These are phyloP conservation scores for Drymonia ruficornis DNA, from an alignment of 2,888 invertebrate genomes.

Conservation along the genomic window DNA sequence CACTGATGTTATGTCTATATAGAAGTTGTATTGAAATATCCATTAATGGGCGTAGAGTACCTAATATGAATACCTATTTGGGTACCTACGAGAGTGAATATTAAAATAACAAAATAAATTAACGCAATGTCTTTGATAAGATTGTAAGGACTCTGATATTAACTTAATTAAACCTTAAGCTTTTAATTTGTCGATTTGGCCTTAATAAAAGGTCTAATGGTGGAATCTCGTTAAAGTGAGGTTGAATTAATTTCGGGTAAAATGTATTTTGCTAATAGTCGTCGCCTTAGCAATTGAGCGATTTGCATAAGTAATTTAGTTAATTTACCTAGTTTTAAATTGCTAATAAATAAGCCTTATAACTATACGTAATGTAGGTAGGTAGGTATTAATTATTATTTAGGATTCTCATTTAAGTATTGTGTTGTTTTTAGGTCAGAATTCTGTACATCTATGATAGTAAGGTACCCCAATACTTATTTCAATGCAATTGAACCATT, in stretches of 20 bases:
- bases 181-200: slow-evolving; percentile 55
- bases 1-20: neutral
- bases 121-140: slow-evolving; percentile 24
- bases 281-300: slow-evolving; percentile 34
- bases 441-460: too few species aligned
- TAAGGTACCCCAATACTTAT: too few species aligned
- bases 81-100: neutral
- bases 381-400: too few species aligned
- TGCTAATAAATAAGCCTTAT: slow-evolving; percentile 3
- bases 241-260: slow-evolving; percentile 42
- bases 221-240: slow-evolving; percentile 45
- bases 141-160: slow-evolving; percentile 39
- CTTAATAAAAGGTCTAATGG: slow-evolving; percentile 55
- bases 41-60: neutral
- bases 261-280: slow-evolving; percentile 39
- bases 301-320: slow-evolving; percentile 37
- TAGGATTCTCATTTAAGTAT: too few species aligned
- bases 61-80: neutral
- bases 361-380: too few species aligned
- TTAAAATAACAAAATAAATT: neutral
- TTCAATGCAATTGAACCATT: too few species aligned
- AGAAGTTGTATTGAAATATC: neutral
- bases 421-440: too few species aligned
- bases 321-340: slow-evolving; percentile 17
- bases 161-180: slow-evolving; percentile 53